Percentiles rank a stretch among this genome's conserved stretches.
These are phyloP conservation scores for Linepithema humile DNA, from an alignment of 1,140 invertebrate genomes.

Conservation along the genomic window DNA sequence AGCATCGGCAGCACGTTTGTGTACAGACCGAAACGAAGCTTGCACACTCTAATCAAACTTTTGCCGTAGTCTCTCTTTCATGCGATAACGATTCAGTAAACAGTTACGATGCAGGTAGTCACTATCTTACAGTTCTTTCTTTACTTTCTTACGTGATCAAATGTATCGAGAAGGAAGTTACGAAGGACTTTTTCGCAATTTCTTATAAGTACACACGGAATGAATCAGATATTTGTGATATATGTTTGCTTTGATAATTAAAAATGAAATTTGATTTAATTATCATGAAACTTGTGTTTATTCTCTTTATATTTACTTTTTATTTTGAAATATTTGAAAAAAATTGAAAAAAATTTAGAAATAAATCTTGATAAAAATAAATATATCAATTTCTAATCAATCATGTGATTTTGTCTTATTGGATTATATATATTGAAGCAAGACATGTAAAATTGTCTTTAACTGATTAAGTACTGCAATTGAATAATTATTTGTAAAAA, in stretches of 20 bases:
- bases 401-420: not conserved
- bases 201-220: not conserved
- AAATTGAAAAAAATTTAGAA: not conserved
- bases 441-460: not conserved
- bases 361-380: not conserved
- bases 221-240: not conserved
- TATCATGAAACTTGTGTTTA: not conserved
- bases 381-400: not conserved
- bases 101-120: conserved; percentile 43
- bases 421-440: not conserved
- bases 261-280: not conserved
- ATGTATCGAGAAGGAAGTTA: not conserved
- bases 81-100: conserved; percentile 55
- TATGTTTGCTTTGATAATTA: not conserved
- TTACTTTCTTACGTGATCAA: conserved; percentile 17
- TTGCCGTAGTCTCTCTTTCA: conserved; percentile 28
- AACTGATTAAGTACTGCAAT: not conserved
- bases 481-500: not conserved
- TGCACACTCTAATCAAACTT: conserved; percentile 52
- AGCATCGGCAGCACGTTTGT: conserved; percentile 42
- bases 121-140: conserved; percentile 8
- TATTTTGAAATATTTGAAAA: not conserved
- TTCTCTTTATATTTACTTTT: not conserved
- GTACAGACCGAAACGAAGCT: conserved; percentile 40
- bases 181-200: not conserved